Base-by-base conservation (phyloP, 2,888 invertebrate species). In the Sphaeridia pumilis region DNA sequence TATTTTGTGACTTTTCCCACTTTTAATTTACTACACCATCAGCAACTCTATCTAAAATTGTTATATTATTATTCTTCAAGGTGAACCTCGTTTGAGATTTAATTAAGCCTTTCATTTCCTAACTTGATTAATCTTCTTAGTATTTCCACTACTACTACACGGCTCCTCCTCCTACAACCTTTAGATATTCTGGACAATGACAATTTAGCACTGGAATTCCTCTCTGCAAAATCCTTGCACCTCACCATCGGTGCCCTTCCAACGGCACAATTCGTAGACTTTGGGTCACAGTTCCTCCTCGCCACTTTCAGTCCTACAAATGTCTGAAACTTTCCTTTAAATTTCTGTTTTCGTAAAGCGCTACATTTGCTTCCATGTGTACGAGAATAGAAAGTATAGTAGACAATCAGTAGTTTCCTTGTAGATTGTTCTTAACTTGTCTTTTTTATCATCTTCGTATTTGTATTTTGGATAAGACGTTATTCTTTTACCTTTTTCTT, bases 121-220 rank as follows among this genome's bases (percentile, higher is more conserved):
- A 31, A 10, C 31, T 31, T 31, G 7, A 31, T 31, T 31, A 7
- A 14, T 10, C 31, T 31, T 31, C 31, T 14, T 31, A 7, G 31
- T 14, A 7, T 10, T 31, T 31, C 31, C 31, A 10, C 31, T 31
- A 10, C 31, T 31, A 31, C 31, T 38, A 7, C 20, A 38, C 20
- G 12, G 24, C 24, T 26, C 27, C 27, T 44, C 45, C 38, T 36
- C 45, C 46, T 10, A 46, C 47, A 51, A 46, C 46, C 24, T 55
- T 51, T 55, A 55, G 55, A 55, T 55, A 46, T 55, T 51, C 51
- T 55, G 55, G 55, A 55, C 51, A 34, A 47, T 55, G 55, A 55
- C 55, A 35, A 47, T 51, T 25, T 52, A 46, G 46, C n/a, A 7
- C 20, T 27, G 47, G 35, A 34, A 22, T 52, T 42, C 47, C 42